Evolutionary conservation across 1,140 invertebrate genomes (phyloP), one percentile per base, ranked within the genome.

Genomic region (Agrypnia vestita): DNA sequence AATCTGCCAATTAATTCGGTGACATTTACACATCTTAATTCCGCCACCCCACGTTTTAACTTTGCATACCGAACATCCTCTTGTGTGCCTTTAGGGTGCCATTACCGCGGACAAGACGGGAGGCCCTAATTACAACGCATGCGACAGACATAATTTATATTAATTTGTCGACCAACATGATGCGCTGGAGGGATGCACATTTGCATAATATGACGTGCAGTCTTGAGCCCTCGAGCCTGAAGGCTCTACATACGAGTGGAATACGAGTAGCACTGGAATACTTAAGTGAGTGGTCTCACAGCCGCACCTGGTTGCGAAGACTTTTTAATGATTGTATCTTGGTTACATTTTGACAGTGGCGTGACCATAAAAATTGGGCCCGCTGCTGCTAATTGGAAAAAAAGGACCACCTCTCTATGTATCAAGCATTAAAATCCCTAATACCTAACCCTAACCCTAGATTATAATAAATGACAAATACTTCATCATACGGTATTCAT

Each of bases 141-240:
- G 35, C 51, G 71, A 73, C 71, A 69, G 64, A 73, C 71, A 53
- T 73, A n/a, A 55, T 73, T 55, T 73, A 73, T 73, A 73, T 73
- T 56, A 73, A 73, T 73, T 73, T 73, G 71, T 73, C 47, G 17
- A 35, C 21, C 21, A 53, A 56, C 13, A 53, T 73, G 71, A 73
- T 73, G 53, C 35, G 51, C 71, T 56, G 17, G 19, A 56, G 71
- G 71, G 21, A 35, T 49, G 67, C 12, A 21, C n/a, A 73, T 73
- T 73, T 73, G 71, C 71, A 73, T 73, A 73, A 73, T 53, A 25
- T 55, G 71, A 53, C 51, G 71, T 15, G 21, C 56, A 12, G 56
- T 15, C 17, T 51, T 12, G 49, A 35, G 6, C 13, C 11, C 46
- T 51, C 11, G 1, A 25, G 19, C 49, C 35, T 19, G 21, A 55